phyloP scores from a whole-genome alignment of 2,113 vertebrate species.

The Poicephalus meyeri region DNA sequence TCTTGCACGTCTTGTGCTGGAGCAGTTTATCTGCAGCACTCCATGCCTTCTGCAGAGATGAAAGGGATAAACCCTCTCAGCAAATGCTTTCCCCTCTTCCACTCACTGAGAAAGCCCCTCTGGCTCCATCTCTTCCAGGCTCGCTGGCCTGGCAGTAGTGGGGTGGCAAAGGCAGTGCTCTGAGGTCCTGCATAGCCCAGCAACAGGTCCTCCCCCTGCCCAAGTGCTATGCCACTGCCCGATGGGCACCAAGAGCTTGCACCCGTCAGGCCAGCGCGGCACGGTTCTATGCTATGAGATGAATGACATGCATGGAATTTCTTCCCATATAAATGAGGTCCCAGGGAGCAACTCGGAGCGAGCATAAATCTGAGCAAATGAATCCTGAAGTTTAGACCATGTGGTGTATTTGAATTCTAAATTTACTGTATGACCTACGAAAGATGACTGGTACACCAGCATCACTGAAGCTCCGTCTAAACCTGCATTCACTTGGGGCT shows the following conservation, averaged over 20 bases:
- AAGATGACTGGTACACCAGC: not conserved
- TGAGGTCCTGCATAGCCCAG: not conserved
- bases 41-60: not conserved
- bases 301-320: not conserved
- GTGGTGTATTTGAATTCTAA: not conserved
- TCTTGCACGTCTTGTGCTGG: fast-evolving
- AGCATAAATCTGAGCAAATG: not conserved
- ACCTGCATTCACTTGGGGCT: fast-evolving
- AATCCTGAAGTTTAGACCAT: not conserved
- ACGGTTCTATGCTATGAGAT: fast-evolving
- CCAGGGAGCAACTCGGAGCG: not conserved
- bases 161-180: not conserved
- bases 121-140: fast-evolving
- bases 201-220: not conserved
- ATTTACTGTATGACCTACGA: not conserved
- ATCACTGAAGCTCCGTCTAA: not conserved
- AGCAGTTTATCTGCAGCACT: not conserved
- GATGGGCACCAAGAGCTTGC: too few species aligned
- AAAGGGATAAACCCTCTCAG: not conserved
- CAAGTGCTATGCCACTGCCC: fast-evolving
- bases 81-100: not conserved
- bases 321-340: not conserved
- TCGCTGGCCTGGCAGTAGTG: not conserved
- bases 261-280: fast-evolving
- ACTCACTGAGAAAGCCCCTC: not conserved